Base-by-base conservation (phyloP, 2,888 invertebrate species). In the Embidobia sp. region DNA sequence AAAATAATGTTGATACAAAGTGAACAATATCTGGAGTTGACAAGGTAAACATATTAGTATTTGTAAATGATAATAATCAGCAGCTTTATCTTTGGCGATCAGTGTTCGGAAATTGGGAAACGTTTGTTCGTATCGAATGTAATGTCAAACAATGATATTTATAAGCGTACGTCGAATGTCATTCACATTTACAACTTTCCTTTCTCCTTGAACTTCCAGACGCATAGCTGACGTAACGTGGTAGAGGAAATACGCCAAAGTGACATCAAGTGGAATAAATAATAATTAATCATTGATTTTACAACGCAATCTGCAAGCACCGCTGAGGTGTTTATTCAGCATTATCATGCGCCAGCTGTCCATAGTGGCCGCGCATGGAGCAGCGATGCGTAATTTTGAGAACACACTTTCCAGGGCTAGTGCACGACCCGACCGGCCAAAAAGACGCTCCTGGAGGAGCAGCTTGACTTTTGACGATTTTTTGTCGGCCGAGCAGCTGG, bases 401-500 rank as follows among this genome's bases (percentile, higher is more conserved):
- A n/a, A 44, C 49, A 29, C 26, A 44, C 37, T 49, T 40, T 55
- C 67, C 61, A 63, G 61, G 51, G 37, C 64, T 61, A 53, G 27
- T 51, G 16, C 27, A 46, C 66, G 53, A 53, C 44, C 67, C 29
- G 73, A n/a, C n/a, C n/a, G n/a, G n/a, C n/a, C n/a, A n/a, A n/a
- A n/a, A n/a, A n/a, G 67, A 55, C 48, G 55, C 51, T 48, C 16
- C 44, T 35, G 73, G 64, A 73, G 76, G 64, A 79, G 79, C 83
- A 82, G 83, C 82, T 81, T 83, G 83, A 84, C 85, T 84, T 83
- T 82, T 80, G 82, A 80, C 80, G 80, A 86, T 82, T 83, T 82
- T 83, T 81, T 83, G 81, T 78, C 70, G 67, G 66, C 61, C 61
- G 72, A 69, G 82, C 86, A 87, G 86, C 86, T 85, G 86, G 85